Percentiles rank a stretch among this genome's conserved stretches.
Conservation (phyloP, 1,140 invertebrate species). For the Halesus radiatus region DNA sequence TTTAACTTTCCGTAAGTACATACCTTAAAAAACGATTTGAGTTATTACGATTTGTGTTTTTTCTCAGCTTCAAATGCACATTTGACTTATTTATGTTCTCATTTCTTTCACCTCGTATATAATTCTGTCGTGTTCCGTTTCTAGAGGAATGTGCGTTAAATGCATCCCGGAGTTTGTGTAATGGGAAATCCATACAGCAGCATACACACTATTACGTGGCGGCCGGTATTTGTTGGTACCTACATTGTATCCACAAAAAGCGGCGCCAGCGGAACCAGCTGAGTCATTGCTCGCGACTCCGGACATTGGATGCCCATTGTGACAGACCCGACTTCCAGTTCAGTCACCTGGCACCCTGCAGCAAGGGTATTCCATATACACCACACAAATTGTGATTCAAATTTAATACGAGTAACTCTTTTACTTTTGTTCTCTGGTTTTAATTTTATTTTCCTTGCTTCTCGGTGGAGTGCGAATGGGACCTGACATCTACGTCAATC, state of each 20-base stretch:
- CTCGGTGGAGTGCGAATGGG: not conserved
- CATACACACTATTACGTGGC: not conserved
- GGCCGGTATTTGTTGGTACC: no score
- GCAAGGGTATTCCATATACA: not conserved
- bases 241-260: constrained; percentile 14
- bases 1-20: no score
- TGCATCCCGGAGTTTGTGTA: not conserved
- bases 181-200: not conserved
- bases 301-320: constrained; percentile 23
- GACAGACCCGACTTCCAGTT: not conserved
- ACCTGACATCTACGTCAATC: constrained; percentile 30
- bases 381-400: not conserved
- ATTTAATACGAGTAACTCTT: not conserved
- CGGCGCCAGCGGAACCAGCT: constrained; percentile 19
- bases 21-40: no score
- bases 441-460: not conserved
- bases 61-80: not conserved
- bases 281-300: constrained; percentile 15
- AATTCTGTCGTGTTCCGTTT: no score
- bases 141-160: not conserved
- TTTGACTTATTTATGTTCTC: no score
- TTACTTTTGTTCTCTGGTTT: not conserved
- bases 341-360: not conserved
- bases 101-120: no score
- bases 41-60: no score